These are phyloP conservation scores for Aegypius monachus DNA, from an alignment of 2,113 vertebrate genomes.

Conservation along the genomic window DNA sequence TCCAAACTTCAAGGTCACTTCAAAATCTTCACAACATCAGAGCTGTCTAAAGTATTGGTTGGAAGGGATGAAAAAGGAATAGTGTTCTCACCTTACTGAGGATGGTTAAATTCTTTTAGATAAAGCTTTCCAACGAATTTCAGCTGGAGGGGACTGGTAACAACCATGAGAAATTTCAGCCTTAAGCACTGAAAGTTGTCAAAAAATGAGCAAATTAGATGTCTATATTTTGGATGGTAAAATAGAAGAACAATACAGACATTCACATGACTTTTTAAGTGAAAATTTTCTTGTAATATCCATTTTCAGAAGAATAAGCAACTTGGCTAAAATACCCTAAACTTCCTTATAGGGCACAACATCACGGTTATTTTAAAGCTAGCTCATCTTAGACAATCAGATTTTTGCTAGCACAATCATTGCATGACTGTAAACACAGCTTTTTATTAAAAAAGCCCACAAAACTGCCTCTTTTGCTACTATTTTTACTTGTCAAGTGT, in stretches of 20 bases:
- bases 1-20: constrained; percentile 6
- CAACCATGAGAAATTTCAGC: background rate
- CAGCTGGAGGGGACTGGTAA: background rate
- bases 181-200: background rate
- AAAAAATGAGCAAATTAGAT: background rate
- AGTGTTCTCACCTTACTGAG: background rate
- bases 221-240: background rate
- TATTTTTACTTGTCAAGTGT: background rate
- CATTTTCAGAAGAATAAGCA: background rate
- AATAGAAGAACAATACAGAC: background rate
- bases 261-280: background rate
- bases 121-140: background rate
- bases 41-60: background rate
- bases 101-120: background rate
- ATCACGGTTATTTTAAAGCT: background rate
- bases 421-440: background rate
- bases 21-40: background rate
- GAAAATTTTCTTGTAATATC: background rate
- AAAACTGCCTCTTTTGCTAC: background rate
- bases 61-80: background rate
- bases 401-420: background rate
- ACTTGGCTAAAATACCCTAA: background rate
- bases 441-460: background rate
- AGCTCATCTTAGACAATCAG: background rate
- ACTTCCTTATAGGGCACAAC: background rate